phyloP scores from a whole-genome alignment of 1,140 invertebrate genomes.

The Penaeus japonicus region DNA sequence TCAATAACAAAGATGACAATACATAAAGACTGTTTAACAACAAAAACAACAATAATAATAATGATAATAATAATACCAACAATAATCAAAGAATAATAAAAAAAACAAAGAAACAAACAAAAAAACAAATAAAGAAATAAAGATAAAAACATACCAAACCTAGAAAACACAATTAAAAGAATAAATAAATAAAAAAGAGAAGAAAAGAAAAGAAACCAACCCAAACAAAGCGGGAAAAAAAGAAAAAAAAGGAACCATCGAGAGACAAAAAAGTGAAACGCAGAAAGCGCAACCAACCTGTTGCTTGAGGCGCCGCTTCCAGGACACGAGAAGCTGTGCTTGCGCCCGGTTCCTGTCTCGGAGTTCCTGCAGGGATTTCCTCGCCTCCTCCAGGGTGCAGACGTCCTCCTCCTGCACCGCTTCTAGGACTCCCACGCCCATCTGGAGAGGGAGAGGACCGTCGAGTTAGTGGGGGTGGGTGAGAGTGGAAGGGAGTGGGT shows the following conservation, averaged over 20 bases:
- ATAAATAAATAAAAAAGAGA: too few species aligned
- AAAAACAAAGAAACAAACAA: too few species aligned
- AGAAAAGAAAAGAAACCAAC: too few species aligned
- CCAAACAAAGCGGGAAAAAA: neutral
- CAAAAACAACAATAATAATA: too few species aligned
- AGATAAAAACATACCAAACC: too few species aligned
- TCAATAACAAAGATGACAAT: too few species aligned
- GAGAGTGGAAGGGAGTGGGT: neutral
- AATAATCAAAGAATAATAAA: too few species aligned
- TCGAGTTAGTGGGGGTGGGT: neutral
- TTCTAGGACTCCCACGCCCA: slow-evolving; percentile 45
- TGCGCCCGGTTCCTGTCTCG: slow-evolving; percentile 40
- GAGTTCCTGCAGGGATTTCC: slow-evolving; percentile 19
- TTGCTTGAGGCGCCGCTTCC: slow-evolving; percentile 33
- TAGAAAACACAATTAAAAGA: too few species aligned
- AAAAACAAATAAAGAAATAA: too few species aligned
- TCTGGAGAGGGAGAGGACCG: neutral
- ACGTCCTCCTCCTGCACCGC: slow-evolving; percentile 47
- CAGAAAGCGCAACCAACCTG: slow-evolving; percentile 7
- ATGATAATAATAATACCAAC: too few species aligned
- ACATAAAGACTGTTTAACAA: too few species aligned
- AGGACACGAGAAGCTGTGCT: slow-evolving; percentile 28
- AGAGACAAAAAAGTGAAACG: neutral
- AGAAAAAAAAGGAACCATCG: neutral
- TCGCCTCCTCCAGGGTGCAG: slow-evolving; percentile 33